Base-by-base conservation (phyloP, 2,113 vertebrate species). In the Salvelinus namaycush region DNA sequence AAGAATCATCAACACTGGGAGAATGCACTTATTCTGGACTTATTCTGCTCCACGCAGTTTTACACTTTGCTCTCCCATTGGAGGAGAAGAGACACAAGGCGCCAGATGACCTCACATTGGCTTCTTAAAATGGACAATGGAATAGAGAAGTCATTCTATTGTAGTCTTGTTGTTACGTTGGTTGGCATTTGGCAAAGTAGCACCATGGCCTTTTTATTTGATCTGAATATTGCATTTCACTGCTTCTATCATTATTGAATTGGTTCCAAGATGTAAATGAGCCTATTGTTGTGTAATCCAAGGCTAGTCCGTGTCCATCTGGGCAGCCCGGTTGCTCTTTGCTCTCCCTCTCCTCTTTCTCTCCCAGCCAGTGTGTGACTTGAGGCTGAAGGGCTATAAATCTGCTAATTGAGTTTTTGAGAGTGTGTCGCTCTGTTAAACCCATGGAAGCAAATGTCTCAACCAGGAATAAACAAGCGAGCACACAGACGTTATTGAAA, bases 391-490 rank as follows among this genome's bases (percentile, higher is more conserved):
- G 74, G 77, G 76, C 70, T 76, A 82, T 84, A 84, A 77, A 84
- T 86, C 80, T 90, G 72, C 73, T 85, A 82, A 89, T 83, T 86
- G 81, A 81, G 79, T 90, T 90, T 83, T 84, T 67, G 79, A 70
- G 86, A 82, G 71, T 64, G 62, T 87, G 54, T 70, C 5, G 29
- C 80, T 84, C 54, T 27, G 73, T 80, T 86, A 87, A 87, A 86
- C 60, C 65, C 74, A 65, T 22, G 72, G 29, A 83, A 73, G 68
- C 74, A 75, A 77, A 79, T 60, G 74, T 79, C 69, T 77, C 2
- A 11, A 79, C 68, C 68, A 78, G 76, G 68, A 85, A 77, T 84
- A 87, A 87, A 87, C 81, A 86, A 78, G 54, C 9, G 34, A 78
- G 4, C 31, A 68, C n/a, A 64, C 66, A 29, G 51, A 80, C 75